A percentile compares a stretch with the other conserved stretches of the same genome.
Evolutionary conservation across 2,888 invertebrate genomes (phyloP).

Genomic region (Andricus curvator): DNA sequence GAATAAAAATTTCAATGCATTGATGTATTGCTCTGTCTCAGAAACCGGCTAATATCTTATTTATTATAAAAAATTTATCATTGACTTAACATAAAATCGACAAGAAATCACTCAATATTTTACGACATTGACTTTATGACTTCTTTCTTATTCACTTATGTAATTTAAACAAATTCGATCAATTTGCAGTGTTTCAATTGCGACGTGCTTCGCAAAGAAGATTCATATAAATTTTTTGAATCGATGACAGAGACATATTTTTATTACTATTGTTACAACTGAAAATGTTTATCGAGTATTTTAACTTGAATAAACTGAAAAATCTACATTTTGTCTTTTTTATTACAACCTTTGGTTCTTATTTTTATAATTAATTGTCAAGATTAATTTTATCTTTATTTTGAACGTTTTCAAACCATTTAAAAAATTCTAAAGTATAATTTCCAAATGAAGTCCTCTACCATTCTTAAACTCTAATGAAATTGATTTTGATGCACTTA

Average conservation of each 20-base stretch:
- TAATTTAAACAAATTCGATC: neutral
- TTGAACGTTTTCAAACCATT: no score
- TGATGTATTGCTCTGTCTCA: slow-evolving; percentile 28
- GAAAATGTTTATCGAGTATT: slow-evolving; percentile 35
- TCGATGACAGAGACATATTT: slow-evolving; percentile 60
- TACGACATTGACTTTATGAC: neutral
- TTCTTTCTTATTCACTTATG: neutral
- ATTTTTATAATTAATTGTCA: neutral
- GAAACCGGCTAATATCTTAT: slow-evolving; percentile 6
- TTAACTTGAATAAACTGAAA: slow-evolving; percentile 42
- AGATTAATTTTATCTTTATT: neutral
- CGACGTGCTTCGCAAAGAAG: neutral
- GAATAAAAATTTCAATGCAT: slow-evolving; percentile 29
- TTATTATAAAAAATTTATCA: slow-evolving; percentile 14
- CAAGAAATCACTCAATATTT: neutral
- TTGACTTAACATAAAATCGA: neutral
- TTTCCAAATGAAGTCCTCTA: no score
- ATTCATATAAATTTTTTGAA: slow-evolving; percentile 15
- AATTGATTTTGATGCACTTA: no score
- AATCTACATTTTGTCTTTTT: neutral
- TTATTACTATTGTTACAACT: slow-evolving; percentile 59
- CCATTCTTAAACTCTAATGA: no score
- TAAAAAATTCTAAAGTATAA: no score
- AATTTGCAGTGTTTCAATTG: neutral
- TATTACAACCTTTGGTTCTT: neutral